A percentile compares a stretch with the other conserved stretches of the same genome.
These are phyloP conservation scores for Lepidurus apus DNA, from an alignment of 1,140 invertebrate genomes.

Conservation along the genomic window DNA sequence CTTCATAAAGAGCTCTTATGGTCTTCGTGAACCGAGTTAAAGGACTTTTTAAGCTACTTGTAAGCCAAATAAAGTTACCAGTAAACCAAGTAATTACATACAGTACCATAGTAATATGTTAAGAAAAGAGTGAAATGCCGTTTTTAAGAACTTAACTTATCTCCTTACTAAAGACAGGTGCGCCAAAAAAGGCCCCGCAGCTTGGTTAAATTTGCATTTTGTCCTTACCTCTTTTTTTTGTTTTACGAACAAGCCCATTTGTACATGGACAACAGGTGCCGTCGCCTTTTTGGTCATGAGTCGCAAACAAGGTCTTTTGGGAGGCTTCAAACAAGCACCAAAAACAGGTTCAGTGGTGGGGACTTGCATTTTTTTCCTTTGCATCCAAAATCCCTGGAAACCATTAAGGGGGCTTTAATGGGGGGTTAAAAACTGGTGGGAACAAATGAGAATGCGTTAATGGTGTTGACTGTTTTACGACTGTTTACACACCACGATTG, in stretches of 20 bases:
- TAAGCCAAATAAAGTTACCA: too few relatives aligned
- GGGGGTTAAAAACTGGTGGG: neutral
- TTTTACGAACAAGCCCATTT: neutral
- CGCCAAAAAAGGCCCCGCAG: neutral
- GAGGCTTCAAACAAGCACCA: neutral
- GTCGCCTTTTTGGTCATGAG: neutral
- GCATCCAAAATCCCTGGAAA: neutral
- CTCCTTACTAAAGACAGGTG: neutral
- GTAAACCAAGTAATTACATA: too few relatives aligned
- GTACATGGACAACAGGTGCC: constrained; percentile 9
- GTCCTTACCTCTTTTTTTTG: neutral
- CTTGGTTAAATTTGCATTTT: neutral
- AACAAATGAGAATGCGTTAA: neutral
- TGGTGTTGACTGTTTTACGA: neutral
- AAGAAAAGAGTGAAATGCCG: too few relatives aligned
- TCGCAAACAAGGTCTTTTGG: neutral
- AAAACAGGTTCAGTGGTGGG: neutral
- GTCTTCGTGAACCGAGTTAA: neutral
- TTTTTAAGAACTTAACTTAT: too few relatives aligned
- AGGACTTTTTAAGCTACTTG: too few relatives aligned
- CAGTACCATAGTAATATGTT: too few relatives aligned
- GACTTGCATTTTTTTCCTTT: neutral
- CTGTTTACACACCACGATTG: neutral
- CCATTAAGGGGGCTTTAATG: too few relatives aligned
- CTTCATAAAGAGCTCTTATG: neutral